Conservation (phyloP, 2,888 invertebrate species). For the Acleris cristana region DNA sequence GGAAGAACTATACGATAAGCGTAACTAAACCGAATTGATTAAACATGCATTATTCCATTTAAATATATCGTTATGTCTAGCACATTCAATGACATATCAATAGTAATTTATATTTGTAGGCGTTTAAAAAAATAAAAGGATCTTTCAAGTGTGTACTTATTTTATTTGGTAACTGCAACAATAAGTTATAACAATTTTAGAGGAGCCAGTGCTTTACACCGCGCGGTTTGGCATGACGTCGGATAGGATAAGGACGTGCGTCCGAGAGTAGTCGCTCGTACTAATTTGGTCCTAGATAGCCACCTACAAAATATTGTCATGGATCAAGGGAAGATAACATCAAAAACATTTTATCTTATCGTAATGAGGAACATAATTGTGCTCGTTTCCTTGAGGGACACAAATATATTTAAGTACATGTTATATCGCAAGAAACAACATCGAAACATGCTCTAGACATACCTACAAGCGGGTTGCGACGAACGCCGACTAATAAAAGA, state of each 20-base stretch:
- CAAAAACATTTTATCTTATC: constrained; percentile 19
- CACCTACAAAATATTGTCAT: constrained; percentile 42
- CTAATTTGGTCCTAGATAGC: constrained; percentile 34
- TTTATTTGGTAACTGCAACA: constrained; percentile 81
- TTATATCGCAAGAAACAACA: constrained; percentile 39
- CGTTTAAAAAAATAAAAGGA: constrained; percentile 54
- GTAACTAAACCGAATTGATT: constrained; percentile 38
- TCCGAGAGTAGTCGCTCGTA: constrained; percentile 11
- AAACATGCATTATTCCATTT: constrained; percentile 42
- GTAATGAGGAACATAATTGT: constrained; percentile 32
- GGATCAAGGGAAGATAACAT: constrained; percentile 36
- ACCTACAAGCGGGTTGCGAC: constrained; percentile 70
- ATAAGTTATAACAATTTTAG: constrained; percentile 65
- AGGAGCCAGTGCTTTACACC: constrained; percentile 51
- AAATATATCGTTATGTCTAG: constrained; percentile 21
- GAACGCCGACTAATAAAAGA: constrained; percentile 65
- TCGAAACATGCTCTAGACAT: constrained; percentile 67
- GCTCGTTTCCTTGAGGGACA: constrained; percentile 16
- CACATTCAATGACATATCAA: constrained; percentile 28
- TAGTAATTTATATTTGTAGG: constrained; percentile 21
- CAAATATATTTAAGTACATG: constrained; percentile 38
- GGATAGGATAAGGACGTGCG: background rate
- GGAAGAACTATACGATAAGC: constrained; percentile 36
- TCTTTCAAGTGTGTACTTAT: constrained; percentile 62
- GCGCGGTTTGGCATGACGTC: constrained; percentile 37